phyloP scores from a whole-genome alignment of 2,797 vertebrate genomes.

The Onychomys leucogaster region DNA sequence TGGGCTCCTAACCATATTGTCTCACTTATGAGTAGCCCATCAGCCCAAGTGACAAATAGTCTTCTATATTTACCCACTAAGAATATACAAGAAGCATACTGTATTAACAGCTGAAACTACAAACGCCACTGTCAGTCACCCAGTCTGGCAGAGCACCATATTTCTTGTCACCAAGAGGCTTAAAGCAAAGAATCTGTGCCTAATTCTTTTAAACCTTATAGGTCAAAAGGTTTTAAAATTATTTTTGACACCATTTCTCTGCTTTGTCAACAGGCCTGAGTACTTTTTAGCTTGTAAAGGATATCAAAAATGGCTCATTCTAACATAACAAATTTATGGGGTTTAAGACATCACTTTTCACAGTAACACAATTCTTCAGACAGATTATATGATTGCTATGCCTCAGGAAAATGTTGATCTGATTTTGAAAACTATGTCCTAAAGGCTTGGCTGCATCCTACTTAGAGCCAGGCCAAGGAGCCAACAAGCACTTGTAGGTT shows the following conservation, averaged over 20 bases:
- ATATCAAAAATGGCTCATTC: conserved; percentile 87
- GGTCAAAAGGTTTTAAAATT: conserved; percentile 97
- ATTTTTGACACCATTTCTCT: conserved; percentile 95
- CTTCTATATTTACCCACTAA: conserved; percentile 94
- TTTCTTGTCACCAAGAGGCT: conserved; percentile 97
- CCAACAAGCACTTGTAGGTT: background rate
- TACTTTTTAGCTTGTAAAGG: conserved; percentile 90
- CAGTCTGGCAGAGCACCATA: conserved; percentile 90
- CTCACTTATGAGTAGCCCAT: conserved; percentile 94
- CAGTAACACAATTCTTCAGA: conserved; percentile 74
- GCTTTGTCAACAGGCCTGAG: conserved; percentile 92
- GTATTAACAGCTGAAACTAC: conserved; percentile 95
- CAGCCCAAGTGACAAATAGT: conserved; percentile 95
- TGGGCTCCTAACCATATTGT: conserved; percentile 91
- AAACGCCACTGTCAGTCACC: conserved; percentile 94
- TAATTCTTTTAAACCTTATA: conserved; percentile 95
- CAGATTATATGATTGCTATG: conserved; percentile 63
- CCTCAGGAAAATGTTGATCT: conserved; percentile 64
- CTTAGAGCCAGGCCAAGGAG: background rate
- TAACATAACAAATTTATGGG: conserved; percentile 84
- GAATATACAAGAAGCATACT: conserved; percentile 89
- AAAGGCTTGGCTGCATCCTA: background rate
- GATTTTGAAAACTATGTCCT: conserved; percentile 55
- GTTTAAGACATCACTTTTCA: conserved; percentile 81
- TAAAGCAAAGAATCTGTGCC: conserved; percentile 95